Evolutionary conservation across 2,113 vertebrate species (phyloP), one percentile per base, ranked within the genome.

Genomic region (Bubo bubo): DNA sequence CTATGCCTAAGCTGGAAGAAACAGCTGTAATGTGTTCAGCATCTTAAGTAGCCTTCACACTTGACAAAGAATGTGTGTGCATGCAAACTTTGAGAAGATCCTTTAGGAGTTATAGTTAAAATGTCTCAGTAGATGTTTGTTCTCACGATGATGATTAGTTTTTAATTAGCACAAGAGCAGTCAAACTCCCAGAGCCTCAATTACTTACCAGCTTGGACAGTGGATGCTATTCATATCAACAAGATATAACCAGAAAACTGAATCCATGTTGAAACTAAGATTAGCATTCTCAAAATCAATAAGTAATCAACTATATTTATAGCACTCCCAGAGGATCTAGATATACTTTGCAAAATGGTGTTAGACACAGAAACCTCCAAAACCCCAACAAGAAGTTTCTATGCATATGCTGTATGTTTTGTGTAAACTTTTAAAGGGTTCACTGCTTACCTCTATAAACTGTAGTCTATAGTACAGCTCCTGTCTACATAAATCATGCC

Each of bases 151-250:
- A 55, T 94, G 67, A 96, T 96, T 96, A 95, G 87, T 88, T 95
- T 97, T 97, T 97, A 98, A 97, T 91, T 95, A 96, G 87, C 77
- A 91, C 63, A 95, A 86, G 72, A 95, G 22, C 71, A 92, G 60
- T 74, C 60, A 73, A 86, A 92, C 47, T 97, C 95, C 85, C 96
- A 90, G 68, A 86, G 71, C 77, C 37, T 82, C 85, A 96, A 90
- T 95, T 96, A 80, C 79, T 85, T 80, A 70, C 41, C 47, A 82
- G 18, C 41, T 90, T 94, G 90, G 88, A 89, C 90, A 88, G 49
- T 76, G 37, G 58, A 87, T 95, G 53, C 66, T 92, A 84, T 93
- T 96, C 79, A 79, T 95, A 87, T 66, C 86, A 97, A 90, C 41
- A 96, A 68, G 45, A 71, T 71, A 59, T 88, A 79, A 90, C 63